Evolutionary conservation across 2,888 invertebrate genomes (phyloP).

Genomic region (Copidosoma aretas): DNA sequence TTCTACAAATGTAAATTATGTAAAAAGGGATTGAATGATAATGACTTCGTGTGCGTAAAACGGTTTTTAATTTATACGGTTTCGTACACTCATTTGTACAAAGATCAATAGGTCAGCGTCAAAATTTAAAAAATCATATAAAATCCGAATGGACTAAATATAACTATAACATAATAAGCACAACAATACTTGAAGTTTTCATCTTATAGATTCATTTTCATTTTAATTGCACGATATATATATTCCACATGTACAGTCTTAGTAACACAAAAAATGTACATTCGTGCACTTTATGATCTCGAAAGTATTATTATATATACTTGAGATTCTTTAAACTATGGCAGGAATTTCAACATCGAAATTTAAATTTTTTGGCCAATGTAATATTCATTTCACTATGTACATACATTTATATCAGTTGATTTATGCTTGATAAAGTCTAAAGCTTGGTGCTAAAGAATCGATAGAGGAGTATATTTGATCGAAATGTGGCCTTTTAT

Average conservation of each 20-base stretch:
- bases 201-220: conserved; percentile 21
- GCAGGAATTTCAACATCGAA: background rate
- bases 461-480: conserved; percentile 84
- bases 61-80: too few relatives aligned
- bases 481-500: conserved; percentile 90
- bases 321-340: conserved; percentile 10
- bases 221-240: conserved; percentile 38
- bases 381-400: conserved; percentile 12
- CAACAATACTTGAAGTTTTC: conserved; percentile 33
- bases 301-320: conserved; percentile 30
- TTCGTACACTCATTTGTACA: too few relatives aligned
- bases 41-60: too few relatives aligned
- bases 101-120: too few relatives aligned
- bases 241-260: conserved; percentile 31
- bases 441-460: conserved; percentile 63
- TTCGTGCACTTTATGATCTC: conserved; percentile 26
- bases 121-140: too few relatives aligned
- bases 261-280: conserved; percentile 28
- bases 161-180: conserved; percentile 21
- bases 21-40: too few relatives aligned
- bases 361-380: conserved; percentile 8
- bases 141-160: too few relatives aligned
- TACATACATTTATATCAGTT: conserved; percentile 5
- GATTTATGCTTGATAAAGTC: conserved; percentile 31
- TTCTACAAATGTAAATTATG: too few relatives aligned